Base-by-base conservation (phyloP, 1,140 invertebrate species). In the Palaemon carinicauda region DNA sequence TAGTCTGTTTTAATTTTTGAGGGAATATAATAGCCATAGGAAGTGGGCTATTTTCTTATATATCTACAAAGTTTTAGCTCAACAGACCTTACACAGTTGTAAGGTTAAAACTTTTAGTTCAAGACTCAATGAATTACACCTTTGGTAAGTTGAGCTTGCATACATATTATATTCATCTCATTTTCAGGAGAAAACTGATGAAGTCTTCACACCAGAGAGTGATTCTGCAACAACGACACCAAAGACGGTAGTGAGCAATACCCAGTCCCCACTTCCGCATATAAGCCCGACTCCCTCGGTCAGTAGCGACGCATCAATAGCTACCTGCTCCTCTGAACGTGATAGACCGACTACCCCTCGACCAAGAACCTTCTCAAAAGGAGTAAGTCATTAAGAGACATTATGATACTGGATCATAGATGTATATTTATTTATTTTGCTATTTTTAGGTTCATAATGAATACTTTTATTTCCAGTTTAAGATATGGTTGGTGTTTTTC, bases 151-250 rank as follows among this genome's bases (percentile, higher is more conserved):
- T 41, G 7, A 41, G 41, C 41, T 1, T 53, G 0, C 33, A 21
- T 29, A 24, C 17, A 82, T 33, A 12, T 4, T 29, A 1, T 82
- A 10, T 77, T 12, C 15, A 51, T 65, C 24, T 12, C n/a, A 29
- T 50, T 73, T 89, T 78, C 90, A 94, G 92, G 94, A 94, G 90
- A 94, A 94, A 71, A 78, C 65, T 90, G 94, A 95, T 90, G 94
- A 94, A 89, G 93, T 93, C 87, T 92, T 93, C 90, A 95, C 94
- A 91, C 93, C 94, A 10, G 88, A 89, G 50, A 93, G 93, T 82
- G 95, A 95, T 91, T 95, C 95, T n/a, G 83, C 82, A 29, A 94
- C 94, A 73, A 95, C 94, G 29, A 90, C 90, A 14, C 94, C 94
- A 56, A 94, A 94, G 91, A 95, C 94, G 31, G 93, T 95, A 81